phyloP scores from a whole-genome alignment of 35 echinoderm and acorn worm species.

The Ophioderma brevispina region DNA sequence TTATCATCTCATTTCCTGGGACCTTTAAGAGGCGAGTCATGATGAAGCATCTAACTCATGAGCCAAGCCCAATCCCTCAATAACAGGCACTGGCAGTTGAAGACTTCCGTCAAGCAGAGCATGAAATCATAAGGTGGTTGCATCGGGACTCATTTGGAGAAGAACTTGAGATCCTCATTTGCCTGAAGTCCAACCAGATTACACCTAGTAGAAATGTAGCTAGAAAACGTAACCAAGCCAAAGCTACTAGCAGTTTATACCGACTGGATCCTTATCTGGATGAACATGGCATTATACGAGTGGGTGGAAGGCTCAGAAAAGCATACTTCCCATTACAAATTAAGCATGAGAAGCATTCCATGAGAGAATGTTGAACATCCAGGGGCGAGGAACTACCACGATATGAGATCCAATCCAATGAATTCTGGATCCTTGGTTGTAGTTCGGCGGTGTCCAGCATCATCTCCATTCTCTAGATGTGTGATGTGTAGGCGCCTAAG shows the following conservation, averaged over 20 bases:
- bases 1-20: too few species aligned
- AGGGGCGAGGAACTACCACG: too few species aligned
- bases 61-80: not conserved
- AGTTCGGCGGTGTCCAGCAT: too few species aligned
- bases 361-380: too few species aligned
- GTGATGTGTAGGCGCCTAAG: too few species aligned
- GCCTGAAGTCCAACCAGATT: not conserved
- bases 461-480: too few species aligned
- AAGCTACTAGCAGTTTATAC: slow-evolving; percentile 42
- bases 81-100: not conserved
- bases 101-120: slow-evolving; percentile 30
- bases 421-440: too few species aligned
- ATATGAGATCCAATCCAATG: too few species aligned
- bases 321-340: slow-evolving; percentile 13
- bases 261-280: slow-evolving; percentile 72
- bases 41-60: not conserved
- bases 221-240: slow-evolving; percentile 24
- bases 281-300: slow-evolving; percentile 54
- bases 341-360: too few species aligned
- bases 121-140: slow-evolving; percentile 17
- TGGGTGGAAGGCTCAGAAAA: slow-evolving; percentile 60
- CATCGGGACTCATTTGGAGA: slow-evolving; percentile 38
- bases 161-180: slow-evolving; percentile 15
- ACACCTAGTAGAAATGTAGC: not conserved
- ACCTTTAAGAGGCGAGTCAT: not conserved